phyloP scores from a whole-genome alignment of 1,140 invertebrate genomes.

The Calephelis virginiensis region DNA sequence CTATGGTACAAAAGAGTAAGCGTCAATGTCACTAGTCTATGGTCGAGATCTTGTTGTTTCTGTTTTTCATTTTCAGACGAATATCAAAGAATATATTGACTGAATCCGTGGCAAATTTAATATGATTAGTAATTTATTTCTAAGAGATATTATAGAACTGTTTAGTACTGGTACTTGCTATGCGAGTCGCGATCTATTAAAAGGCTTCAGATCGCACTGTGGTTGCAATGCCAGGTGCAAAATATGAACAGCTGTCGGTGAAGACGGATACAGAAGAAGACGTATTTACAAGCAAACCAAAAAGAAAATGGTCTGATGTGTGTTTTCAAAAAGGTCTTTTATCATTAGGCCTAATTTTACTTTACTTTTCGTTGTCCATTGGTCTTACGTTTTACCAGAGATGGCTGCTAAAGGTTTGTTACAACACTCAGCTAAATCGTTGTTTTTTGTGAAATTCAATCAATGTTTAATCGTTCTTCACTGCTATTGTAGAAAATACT shows the following conservation, averaged over 20 bases:
- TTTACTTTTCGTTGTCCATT: constrained; percentile 95
- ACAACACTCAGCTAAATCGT: not conserved
- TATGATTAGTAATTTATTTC: constrained; percentile 6
- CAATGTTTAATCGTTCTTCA: too few species aligned
- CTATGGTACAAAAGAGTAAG: not conserved
- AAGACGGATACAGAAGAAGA: constrained; percentile 63
- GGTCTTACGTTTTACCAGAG: constrained; percentile 98
- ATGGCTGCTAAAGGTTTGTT: constrained; percentile 90
- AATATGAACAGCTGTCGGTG: constrained; percentile 73
- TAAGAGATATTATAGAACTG: not conserved
- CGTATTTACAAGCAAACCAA: constrained; percentile 55
- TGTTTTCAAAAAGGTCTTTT: constrained; percentile 64
- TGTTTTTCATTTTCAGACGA: constrained; percentile 3
- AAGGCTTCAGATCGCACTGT: constrained; percentile 29
- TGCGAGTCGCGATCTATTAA: constrained; percentile 31
- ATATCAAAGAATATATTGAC: not conserved
- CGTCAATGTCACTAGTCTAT: not conserved
- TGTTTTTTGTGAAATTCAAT: not conserved
- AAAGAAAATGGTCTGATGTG: constrained; percentile 57
- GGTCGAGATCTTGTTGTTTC: not conserved
- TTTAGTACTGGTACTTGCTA: constrained; percentile 44
- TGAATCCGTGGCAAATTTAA: not conserved
- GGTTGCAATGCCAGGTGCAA: constrained; percentile 61
- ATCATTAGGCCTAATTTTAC: constrained; percentile 81
- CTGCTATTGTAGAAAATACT: too few species aligned